phyloP scores from a whole-genome alignment of 1,140 invertebrate genomes.

The Dysdera silvatica region DNA sequence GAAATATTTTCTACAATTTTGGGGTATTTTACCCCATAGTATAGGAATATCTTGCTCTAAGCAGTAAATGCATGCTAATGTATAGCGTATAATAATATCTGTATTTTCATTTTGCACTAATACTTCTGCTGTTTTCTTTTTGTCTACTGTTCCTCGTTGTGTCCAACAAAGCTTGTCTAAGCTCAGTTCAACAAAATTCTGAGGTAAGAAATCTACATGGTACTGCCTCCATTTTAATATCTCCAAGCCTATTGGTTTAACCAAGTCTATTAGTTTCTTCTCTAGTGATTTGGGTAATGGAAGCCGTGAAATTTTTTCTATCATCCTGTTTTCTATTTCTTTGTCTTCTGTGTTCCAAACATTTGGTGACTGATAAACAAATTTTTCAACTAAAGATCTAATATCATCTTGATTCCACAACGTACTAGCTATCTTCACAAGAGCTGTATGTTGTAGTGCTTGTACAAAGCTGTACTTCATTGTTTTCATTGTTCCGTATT shows the following conservation, averaged over 20 bases:
- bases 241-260: neutral
- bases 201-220: neutral
- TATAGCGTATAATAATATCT: neutral
- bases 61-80: slow-evolving; percentile 13
- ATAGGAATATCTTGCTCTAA: neutral
- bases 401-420: too few relatives aligned
- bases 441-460: too few relatives aligned
- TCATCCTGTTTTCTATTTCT: too few relatives aligned
- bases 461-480: too few relatives aligned
- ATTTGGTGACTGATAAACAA: too few relatives aligned
- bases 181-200: neutral
- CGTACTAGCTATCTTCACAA: too few relatives aligned
- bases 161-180: slow-evolving; percentile 15
- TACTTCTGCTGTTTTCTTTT: slow-evolving; percentile 2
- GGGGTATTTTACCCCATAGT: neutral
- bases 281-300: too few relatives aligned
- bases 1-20: neutral
- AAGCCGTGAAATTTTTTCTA: too few relatives aligned
- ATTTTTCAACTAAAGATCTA: too few relatives aligned
- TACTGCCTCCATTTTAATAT: neutral
- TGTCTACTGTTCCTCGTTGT: neutral
- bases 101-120: slow-evolving; percentile 7
- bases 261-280: too few relatives aligned
- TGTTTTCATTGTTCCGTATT: too few relatives aligned
- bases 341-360: too few relatives aligned